A percentile compares a stretch with the other conserved stretches of the same genome.
Conservation (phyloP, 2,113 vertebrate genomes). For the Erythrolamprus reginae region DNA sequence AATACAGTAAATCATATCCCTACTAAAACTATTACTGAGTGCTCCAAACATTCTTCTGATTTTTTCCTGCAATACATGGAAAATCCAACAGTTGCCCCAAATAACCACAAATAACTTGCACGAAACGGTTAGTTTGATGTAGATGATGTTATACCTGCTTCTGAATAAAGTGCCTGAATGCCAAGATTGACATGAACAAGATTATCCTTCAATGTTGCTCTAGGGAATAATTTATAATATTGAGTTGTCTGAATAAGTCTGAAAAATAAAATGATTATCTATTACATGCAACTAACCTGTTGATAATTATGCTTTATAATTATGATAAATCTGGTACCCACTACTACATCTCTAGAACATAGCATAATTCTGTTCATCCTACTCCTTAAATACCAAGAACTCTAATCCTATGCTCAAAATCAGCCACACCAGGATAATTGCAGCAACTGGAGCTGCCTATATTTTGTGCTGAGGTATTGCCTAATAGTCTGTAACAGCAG, state of each 20-base stretch:
- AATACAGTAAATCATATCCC: background rate
- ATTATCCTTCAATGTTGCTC: background rate
- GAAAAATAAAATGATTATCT: background rate
- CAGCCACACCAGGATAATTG: background rate
- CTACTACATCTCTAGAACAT: background rate
- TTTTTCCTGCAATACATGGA: background rate
- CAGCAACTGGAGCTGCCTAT: background rate
- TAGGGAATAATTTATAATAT: background rate
- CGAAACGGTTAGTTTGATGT: background rate
- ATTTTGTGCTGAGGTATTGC: background rate
- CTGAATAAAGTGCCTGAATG: background rate
- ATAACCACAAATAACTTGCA: background rate
- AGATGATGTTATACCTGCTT: background rate
- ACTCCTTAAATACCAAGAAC: background rate
- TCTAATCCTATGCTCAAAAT: background rate
- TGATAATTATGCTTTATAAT: background rate
- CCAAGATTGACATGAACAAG: background rate
- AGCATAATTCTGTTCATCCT: background rate
- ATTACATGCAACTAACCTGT: background rate
- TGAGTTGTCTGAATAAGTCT: background rate
- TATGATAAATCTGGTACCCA: background rate
- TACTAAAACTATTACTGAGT: background rate
- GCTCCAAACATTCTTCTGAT: background rate
- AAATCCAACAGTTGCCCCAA: background rate
- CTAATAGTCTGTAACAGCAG: background rate